A percentile compares a stretch with the other conserved stretches of the same genome.
Conservation (phyloP, 2,888 invertebrate genomes). For the Thera britannica region DNA sequence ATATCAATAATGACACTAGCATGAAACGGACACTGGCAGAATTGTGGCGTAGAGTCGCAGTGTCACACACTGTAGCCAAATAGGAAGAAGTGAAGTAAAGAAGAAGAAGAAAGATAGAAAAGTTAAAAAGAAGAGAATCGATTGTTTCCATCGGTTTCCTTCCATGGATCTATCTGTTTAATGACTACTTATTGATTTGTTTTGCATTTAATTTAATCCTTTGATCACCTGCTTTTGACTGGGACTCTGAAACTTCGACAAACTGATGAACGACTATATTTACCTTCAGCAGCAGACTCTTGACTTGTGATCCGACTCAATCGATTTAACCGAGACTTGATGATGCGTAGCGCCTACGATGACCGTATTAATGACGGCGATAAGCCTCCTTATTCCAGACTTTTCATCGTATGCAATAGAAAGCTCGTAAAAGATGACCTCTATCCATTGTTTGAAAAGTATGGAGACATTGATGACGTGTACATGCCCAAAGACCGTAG, state of each 20-base stretch:
- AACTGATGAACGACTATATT: constrained; percentile 15
- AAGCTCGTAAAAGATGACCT: constrained; percentile 88
- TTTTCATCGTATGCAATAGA: constrained; percentile 95
- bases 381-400: constrained; percentile 93
- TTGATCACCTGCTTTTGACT: constrained; percentile 6
- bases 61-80: too few species aligned
- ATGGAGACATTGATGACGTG: constrained; percentile 94
- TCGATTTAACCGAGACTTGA: constrained; percentile 23
- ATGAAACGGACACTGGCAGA: too few species aligned
- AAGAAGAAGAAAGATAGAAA: too few species aligned
- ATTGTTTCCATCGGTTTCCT: too few species aligned
- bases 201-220: too few species aligned
- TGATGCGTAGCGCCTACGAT: constrained; percentile 47
- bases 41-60: too few species aligned
- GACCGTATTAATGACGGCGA: constrained; percentile 69
- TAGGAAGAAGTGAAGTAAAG: too few species aligned
- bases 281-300: constrained; percentile 10
- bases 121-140: too few species aligned
- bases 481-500: constrained; percentile 94
- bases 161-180: too few species aligned
- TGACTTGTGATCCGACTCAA: constrained; percentile 20
- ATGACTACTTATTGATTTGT: too few species aligned
- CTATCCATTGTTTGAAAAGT: constrained; percentile 90
- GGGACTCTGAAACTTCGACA: not conserved
- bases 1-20: too few species aligned